Evolutionary conservation across 1,140 invertebrate genomes (phyloP), one percentile per base, ranked within the genome.

Genomic region (Ooceraea biroi): DNA sequence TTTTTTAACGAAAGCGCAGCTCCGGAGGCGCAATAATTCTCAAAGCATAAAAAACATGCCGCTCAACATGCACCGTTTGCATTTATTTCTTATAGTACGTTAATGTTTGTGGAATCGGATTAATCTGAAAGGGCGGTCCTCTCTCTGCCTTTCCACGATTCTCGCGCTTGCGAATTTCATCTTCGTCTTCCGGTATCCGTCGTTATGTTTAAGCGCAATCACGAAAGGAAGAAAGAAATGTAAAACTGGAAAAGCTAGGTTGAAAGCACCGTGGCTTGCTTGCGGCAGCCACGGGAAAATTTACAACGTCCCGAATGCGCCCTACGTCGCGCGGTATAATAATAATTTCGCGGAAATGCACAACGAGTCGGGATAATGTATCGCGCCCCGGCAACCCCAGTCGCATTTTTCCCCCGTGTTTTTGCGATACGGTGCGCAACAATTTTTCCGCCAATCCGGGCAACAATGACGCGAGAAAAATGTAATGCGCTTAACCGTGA

Each of bases 381-480:
- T 27, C 17, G 27, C 25, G 17, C 36, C 14, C 41, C 11, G 11
- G 12, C 19, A 46, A 36, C 19, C 19, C 7, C 12, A 41, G 10
- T n/a, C 74, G 46, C 71, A 73, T 46, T 69, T 69, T 52, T 48
- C 25, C 14, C n/a, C 3, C 3, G 46, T 41, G 57, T 30, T 76
- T 61, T 27, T 61, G 27, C 60, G 12, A 50, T 36, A 30, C 14
- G 44, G 73, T 30, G 11, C 46, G 22, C 63, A 78, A n/a, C n/a
- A 22, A 78, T 78, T 57, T 78, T 69, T 69, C 76, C 25, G 76
- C 76, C 76, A 69, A 78, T 69, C 68, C 76, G 63, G 63, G 14
- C 41, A 69, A 78, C 76, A 69, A 78, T 69, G 63, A 78, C 48
- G 63, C 63, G 63, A 69, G 76, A 78, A 69, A 78, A 78, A 78